A percentile compares a stretch with the other conserved stretches of the same genome.
These are phyloP conservation scores for Agrilus mali DNA, from an alignment of 2,888 invertebrate genomes.

Conservation along the genomic window DNA sequence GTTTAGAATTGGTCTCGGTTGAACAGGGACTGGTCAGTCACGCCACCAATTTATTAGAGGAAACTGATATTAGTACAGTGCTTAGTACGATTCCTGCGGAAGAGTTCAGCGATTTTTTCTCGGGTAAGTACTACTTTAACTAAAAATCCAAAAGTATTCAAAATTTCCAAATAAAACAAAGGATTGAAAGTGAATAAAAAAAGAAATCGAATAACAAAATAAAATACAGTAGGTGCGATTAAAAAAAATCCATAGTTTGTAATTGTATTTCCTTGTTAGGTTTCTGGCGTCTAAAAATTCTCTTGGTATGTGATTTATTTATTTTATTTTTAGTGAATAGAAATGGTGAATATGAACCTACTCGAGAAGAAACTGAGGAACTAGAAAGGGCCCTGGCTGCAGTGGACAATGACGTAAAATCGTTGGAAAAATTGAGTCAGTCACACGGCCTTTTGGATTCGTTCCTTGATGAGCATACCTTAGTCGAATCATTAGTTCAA, in stretches of 20 bases:
- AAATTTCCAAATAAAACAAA: neutral
- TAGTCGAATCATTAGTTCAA: slow-evolving; percentile 36
- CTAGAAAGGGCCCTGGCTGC: slow-evolving; percentile 73
- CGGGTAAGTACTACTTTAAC: slow-evolving; percentile 45
- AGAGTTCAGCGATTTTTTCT: slow-evolving; percentile 72
- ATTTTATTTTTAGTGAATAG: slow-evolving; percentile 41
- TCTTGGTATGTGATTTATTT: neutral
- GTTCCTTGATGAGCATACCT: slow-evolving; percentile 45
- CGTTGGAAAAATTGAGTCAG: slow-evolving; percentile 53
- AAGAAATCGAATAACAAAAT: too few relatives aligned
- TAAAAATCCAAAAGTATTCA: neutral
- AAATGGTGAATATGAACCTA: slow-evolving; percentile 58
- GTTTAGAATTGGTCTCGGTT: slow-evolving; percentile 38
- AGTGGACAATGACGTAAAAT: slow-evolving; percentile 61
- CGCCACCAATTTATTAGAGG: slow-evolving; percentile 53
- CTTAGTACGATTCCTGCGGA: slow-evolving; percentile 67
- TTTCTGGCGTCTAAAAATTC: too few relatives aligned
- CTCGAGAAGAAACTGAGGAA: slow-evolving; percentile 76
- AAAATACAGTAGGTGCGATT: too few relatives aligned
- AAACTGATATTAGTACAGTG: slow-evolving; percentile 65
- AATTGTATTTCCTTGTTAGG: too few relatives aligned
- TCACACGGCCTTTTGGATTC: slow-evolving; percentile 48
- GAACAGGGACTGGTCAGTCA: slow-evolving; percentile 49
- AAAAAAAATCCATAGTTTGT: too few relatives aligned
- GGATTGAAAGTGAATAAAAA: too few relatives aligned